Evolutionary conservation across 1,140 invertebrate genomes (phyloP), one percentile per base, ranked within the genome.

Genomic region (Drosophila carrolli): DNA sequence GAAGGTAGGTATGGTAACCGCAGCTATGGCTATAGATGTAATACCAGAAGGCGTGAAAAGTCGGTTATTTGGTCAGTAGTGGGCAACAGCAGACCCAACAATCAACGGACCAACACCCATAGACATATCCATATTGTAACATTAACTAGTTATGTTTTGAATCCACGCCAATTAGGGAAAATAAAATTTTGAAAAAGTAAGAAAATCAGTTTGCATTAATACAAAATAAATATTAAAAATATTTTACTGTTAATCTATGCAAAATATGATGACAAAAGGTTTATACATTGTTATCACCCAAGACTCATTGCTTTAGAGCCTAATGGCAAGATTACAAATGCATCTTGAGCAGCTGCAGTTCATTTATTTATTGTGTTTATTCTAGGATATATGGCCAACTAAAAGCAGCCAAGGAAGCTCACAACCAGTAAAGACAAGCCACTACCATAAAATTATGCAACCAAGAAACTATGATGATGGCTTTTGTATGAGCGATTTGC

Each of bases 11-110:
- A 16, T 4, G 29, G 47, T 66, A 68, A 44, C 58, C 53, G 35
- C 57, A 41, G 13, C 59, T 51, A 27, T 59, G 50, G 40, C 38
- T 37, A 40, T 62, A 59, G 70, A 61, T 83, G 84, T 86, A 88
- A 89, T 63, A 47, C 58, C 48, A 88, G 75, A 29, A 73, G 82
- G 75, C 76, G 66, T 67, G 70, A 80, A 88, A 89, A 65, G 57
- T 88, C 80, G 84, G 84, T 88, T 78, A 88, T 78, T 88, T 89
- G 84, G 84, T 84, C 84, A 88, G 84, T 47, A 54, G 66, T 47
- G 57, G 63, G 56, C 61, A 82, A 67, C 38, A 55, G 43, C 38
- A 43, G 54, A 43, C 46, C 63, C 75, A 60, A 56, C 29, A 61
- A 50, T 37, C 51, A 73, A 14, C 43, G 29, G 37, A 46, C 41